phyloP scores from a whole-genome alignment of 2,113 vertebrate species.

The Ictalurus punctatus region DNA sequence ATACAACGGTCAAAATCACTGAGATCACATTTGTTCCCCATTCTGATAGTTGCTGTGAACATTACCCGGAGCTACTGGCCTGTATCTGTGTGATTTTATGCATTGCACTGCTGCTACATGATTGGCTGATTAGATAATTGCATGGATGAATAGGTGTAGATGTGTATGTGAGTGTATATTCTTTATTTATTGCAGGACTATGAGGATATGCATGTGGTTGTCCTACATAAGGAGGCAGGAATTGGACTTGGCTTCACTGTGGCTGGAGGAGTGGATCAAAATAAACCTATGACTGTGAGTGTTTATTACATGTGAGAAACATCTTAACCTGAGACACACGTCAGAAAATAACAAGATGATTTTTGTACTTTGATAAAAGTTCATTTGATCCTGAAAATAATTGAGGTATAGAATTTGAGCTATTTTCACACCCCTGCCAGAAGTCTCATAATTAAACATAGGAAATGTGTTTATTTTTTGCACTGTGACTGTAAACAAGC shows the following conservation, averaged over 20 bases:
- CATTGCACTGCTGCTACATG: no score
- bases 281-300: slow-evolving; percentile 76
- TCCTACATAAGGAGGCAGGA: slow-evolving; percentile 79
- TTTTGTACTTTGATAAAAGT: background rate
- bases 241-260: slow-evolving; percentile 77
- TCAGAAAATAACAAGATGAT: background rate
- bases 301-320: background rate
- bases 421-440: background rate
- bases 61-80: no score
- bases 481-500: background rate
- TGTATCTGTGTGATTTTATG: no score
- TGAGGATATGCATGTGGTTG: slow-evolving; percentile 75
- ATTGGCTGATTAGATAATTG: no score
- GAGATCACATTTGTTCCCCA: no score
- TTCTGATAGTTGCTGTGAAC: no score
- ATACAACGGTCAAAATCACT: no score
- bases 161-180: background rate
- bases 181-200: slow-evolving; percentile 59
- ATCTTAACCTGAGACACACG: background rate
- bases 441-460: background rate
- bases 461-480: background rate
- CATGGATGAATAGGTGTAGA: no score
- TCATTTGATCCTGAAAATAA: background rate
- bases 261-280: slow-evolving; percentile 78
- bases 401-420: background rate